phyloP scores from a whole-genome alignment of 1,140 invertebrate genomes.

The Acromyrmex heyeri region DNA sequence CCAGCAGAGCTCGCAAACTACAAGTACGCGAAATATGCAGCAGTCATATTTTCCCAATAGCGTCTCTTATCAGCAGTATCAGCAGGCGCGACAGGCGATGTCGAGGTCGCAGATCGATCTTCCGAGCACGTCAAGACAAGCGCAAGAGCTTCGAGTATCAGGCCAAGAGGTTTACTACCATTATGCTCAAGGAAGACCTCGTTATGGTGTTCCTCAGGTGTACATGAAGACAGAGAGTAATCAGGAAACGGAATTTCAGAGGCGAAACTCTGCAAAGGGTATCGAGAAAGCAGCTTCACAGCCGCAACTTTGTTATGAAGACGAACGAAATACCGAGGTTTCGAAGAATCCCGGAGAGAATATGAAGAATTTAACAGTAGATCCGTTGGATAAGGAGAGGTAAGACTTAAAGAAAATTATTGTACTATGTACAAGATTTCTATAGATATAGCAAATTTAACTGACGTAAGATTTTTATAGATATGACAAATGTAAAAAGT shows the following conservation, averaged over 20 bases:
- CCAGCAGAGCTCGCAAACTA: constrained; percentile 70
- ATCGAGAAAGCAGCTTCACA: constrained; percentile 88
- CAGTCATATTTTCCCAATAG: constrained; percentile 79
- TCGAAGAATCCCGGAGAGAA: constrained; percentile 74
- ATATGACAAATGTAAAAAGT: not conserved
- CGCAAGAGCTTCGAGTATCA: constrained; percentile 78
- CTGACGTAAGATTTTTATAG: not conserved
- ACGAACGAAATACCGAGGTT: constrained; percentile 80
- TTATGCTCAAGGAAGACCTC: constrained; percentile 80
- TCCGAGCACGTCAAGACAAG: constrained; percentile 82
- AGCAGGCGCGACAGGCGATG: constrained; percentile 84
- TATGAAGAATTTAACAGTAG: constrained; percentile 72
- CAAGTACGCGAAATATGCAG: constrained; percentile 60
- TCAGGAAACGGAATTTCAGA: constrained; percentile 81
- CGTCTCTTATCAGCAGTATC: constrained; percentile 83
- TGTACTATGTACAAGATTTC: not conserved
- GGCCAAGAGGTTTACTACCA: constrained; percentile 84
- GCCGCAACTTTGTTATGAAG: constrained; percentile 89
- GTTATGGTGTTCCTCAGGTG: constrained; percentile 79
- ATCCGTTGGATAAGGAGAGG: constrained; percentile 81
- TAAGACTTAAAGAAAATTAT: not conserved
- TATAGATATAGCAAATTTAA: not conserved
- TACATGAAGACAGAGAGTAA: constrained; percentile 82
- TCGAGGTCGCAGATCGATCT: constrained; percentile 84
- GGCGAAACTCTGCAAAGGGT: constrained; percentile 78